Percentiles rank a stretch among this genome's conserved stretches.
Evolutionary conservation across 2,888 invertebrate genomes (phyloP).

Genomic region (Lordiphosa fenestrarum): DNA sequence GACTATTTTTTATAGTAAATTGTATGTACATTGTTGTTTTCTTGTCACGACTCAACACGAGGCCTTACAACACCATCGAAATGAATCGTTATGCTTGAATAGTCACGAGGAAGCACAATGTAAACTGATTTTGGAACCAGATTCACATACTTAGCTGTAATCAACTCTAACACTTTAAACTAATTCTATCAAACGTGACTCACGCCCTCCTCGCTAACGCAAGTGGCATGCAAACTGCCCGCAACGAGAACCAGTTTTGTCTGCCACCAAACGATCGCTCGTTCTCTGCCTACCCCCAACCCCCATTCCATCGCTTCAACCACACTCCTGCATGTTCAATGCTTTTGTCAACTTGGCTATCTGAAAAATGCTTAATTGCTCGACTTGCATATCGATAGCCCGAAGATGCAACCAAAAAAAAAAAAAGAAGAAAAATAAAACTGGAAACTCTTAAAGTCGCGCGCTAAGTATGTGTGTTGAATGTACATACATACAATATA

Average conservation of each 20-base stretch:
- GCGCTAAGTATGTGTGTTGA: background rate
- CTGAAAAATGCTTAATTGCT: constrained; percentile 56
- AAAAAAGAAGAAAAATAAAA: background rate
- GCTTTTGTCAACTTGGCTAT: constrained; percentile 35
- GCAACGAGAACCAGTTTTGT: constrained; percentile 49
- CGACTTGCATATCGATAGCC: constrained; percentile 35
- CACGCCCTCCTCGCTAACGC: constrained; percentile 8
- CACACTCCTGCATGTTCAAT: background rate
- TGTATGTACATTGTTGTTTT: too few relatives aligned
- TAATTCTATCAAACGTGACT: constrained; percentile 3
- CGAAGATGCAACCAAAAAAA: constrained; percentile 7
- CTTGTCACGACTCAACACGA: too few relatives aligned
- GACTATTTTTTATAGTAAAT: too few relatives aligned
- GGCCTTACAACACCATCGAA: too few relatives aligned
- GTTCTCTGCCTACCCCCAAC: background rate
- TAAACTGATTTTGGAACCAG: too few relatives aligned
- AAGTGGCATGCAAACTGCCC: constrained; percentile 58
- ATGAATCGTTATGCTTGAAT: too few relatives aligned
- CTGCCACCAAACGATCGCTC: constrained; percentile 5
- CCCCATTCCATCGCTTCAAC: background rate
- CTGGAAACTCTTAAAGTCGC: background rate
- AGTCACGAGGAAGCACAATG: too few relatives aligned
- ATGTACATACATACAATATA: too few relatives aligned
- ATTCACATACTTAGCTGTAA: too few relatives aligned
- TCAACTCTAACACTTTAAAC: background rate